Conservation (phyloP, 2,888 invertebrate species). For the Sycophila texana region DNA sequence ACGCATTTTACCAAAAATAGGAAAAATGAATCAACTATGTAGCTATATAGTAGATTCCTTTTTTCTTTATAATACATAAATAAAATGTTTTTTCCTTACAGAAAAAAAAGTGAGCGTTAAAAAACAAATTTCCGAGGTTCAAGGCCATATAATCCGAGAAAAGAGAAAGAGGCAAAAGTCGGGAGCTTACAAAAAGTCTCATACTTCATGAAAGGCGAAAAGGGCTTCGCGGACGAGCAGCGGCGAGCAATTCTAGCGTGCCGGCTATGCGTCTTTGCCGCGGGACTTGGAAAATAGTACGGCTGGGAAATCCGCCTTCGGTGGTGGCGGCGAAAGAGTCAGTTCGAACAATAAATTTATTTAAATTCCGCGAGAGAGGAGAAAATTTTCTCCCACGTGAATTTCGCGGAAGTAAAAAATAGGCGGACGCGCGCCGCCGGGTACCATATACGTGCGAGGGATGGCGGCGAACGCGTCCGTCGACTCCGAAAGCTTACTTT, state of each 20-base stretch:
- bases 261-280: conserved; percentile 43
- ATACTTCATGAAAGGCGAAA: conserved; percentile 17
- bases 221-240: conserved; percentile 9
- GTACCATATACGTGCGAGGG: too few species aligned
- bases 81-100: background rate
- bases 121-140: conserved; percentile 15
- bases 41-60: too few species aligned
- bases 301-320: conserved; percentile 61
- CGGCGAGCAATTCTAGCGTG: conserved; percentile 39
- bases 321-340: conserved; percentile 44
- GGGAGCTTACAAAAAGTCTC: background rate
- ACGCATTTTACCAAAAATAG: too few species aligned
- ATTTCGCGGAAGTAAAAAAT: conserved; percentile 17
- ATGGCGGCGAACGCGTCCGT: too few species aligned
- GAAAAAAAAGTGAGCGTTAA: background rate
- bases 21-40: too few species aligned
- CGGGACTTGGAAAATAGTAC: conserved; percentile 60
- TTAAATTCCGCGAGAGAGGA: conserved; percentile 46
- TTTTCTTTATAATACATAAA: too few species aligned
- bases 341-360: conserved; percentile 55
- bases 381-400: conserved; percentile 35
- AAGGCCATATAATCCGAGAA: conserved; percentile 18
- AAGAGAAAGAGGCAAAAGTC: background rate
- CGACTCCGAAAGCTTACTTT: conserved; percentile 64
- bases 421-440: too few species aligned